phyloP scores from a whole-genome alignment of 2,797 vertebrate species.

The Parotocinclus haroldoi region DNA sequence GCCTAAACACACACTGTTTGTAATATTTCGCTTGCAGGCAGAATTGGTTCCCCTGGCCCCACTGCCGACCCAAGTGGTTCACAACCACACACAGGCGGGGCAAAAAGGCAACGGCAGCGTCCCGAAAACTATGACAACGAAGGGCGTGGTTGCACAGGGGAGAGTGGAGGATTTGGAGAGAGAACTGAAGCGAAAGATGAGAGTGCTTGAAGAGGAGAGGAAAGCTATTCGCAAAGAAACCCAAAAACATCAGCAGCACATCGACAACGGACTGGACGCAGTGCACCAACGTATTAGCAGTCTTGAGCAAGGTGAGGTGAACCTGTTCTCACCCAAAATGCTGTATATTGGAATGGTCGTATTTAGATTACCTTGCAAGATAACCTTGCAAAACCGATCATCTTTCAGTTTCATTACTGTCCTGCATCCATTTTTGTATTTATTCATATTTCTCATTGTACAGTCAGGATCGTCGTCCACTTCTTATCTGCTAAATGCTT shows the following conservation, averaged over 20 bases:
- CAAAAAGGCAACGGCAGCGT: conserved; percentile 43
- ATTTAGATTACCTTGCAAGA: too few relatives aligned
- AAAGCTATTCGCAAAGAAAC: conserved; percentile 74
- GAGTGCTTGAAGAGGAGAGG: conserved; percentile 87
- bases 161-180: conserved; percentile 87
- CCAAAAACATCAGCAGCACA: conserved; percentile 78
- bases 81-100: conserved; percentile 66
- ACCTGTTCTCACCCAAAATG: background rate
- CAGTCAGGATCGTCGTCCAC: too few relatives aligned
- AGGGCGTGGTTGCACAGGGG: conserved; percentile 65
- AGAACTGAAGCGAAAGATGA: conserved; percentile 88
- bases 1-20: background rate
- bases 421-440: too few relatives aligned
- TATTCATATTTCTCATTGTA: too few relatives aligned
- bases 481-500: too few relatives aligned
- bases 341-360: background rate
- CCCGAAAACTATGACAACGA: conserved; percentile 40
- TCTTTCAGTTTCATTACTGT: too few relatives aligned
- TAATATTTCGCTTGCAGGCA: conserved; percentile 63
- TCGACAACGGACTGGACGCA: conserved; percentile 80
- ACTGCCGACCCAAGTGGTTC: conserved; percentile 44
- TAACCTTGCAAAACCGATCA: too few relatives aligned
- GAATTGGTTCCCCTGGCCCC: conserved; percentile 76
- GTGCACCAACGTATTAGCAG: conserved; percentile 80
- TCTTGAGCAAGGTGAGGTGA: conserved; percentile 83